phyloP scores from a whole-genome alignment of 2,888 invertebrate species.

The Syrphus vitripennis region DNA sequence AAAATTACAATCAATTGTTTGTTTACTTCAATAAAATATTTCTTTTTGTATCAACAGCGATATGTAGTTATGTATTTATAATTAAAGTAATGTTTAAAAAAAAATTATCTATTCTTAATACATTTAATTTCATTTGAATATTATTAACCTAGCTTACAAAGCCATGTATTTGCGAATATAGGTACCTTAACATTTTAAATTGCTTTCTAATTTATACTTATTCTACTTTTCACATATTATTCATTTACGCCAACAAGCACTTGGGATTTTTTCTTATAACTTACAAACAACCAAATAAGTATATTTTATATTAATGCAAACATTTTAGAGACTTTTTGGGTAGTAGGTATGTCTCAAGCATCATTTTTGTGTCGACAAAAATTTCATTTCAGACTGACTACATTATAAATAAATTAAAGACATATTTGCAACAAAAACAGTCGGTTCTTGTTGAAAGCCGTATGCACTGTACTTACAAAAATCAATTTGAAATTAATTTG shows the following conservation, averaged over 20 bases:
- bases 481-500: background rate
- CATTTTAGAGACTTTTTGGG: background rate
- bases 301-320: background rate
- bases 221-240: background rate
- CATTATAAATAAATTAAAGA: too few relatives aligned
- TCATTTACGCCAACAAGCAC: constrained; percentile 24
- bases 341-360: too few relatives aligned
- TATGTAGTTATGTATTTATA: too few relatives aligned
- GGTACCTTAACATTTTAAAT: background rate
- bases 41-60: too few relatives aligned
- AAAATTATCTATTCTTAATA: background rate
- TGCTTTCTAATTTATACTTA: background rate
- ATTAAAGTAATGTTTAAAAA: too few relatives aligned
- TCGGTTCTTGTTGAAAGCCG: too few relatives aligned
- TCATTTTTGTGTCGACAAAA: too few relatives aligned
- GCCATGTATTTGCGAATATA: background rate
- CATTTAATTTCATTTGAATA: background rate
- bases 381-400: too few relatives aligned
- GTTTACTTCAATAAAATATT: too few relatives aligned
- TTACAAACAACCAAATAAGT: constrained; percentile 39
- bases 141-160: background rate
- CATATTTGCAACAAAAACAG: too few relatives aligned
- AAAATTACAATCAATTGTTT: too few relatives aligned
- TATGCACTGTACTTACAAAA: background rate
- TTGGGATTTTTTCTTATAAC: constrained; percentile 31